Evolutionary conservation across 2,888 invertebrate genomes (phyloP), one percentile per base, ranked within the genome.

Genomic region (Eristalis pertinax): DNA sequence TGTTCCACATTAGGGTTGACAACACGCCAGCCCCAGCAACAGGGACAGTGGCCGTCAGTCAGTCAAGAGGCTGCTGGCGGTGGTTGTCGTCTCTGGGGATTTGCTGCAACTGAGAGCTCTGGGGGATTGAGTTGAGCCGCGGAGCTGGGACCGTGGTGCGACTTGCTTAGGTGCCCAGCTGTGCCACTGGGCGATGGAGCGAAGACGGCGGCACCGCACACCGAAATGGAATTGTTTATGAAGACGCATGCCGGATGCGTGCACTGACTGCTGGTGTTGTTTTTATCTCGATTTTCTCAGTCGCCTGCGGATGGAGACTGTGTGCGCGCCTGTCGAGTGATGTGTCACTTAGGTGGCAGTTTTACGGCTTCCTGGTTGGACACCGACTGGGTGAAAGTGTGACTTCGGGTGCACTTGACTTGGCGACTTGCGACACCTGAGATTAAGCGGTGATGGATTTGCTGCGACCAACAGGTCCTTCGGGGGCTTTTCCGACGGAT

Each of bases 1-100:
- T 81, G 85, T 85, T 81, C 77, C 81, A 85, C 81, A 85, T 81
- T 85, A 85, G 77, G 85, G 81, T 73, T 50, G 50, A 50, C 50
- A 81, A 81, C 81, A 74, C 63, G 58, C 60, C 69, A 8, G 50
- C 50, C 50, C 19, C 50, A n/a, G 19, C 2, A 50, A 19, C 65
- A 69, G 84, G 58, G 63, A 69, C 73, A 64, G 29, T 72, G 77
- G 63, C 76, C 81, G 81, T 69, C 73, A 70, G 73, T 80, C 81
- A 58, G 62, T 32, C 73, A 43, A 43, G 72, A 32, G 10, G 32
- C 32, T 32, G 32, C 32, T 32, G 32, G 32, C 32, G 32, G 65
- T 60, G 75, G 63, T 38, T 8, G 13, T 2, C 13, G 50, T 32
- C 64, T 84, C 73, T 72, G 67, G 84, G 79, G 80, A 80, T 67